Base-by-base conservation (phyloP, 2,888 invertebrate species). In the Trachelus tabidus region DNA sequence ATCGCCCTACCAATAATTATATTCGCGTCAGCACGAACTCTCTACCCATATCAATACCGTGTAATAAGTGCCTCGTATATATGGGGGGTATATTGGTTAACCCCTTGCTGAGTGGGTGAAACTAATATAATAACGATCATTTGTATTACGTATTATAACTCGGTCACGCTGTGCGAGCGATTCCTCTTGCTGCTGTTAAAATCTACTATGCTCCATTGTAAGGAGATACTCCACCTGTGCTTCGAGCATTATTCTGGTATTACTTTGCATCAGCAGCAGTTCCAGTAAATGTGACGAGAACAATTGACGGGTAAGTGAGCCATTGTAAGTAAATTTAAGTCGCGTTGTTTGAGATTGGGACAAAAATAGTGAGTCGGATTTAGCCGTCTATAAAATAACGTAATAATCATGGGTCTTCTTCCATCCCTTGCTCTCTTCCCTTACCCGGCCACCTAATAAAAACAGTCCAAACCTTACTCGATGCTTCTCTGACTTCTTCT, bases 61-160 rank as follows among this genome's bases (percentile, higher is more conserved):
- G 76, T 80, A 82, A 80, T 81, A 73, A 76, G 73, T 71, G 78
- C 40, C 69, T 76, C 75, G 76, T 75, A 78, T 56, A 56, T 80
- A 78, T 73, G 79, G 81, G 81, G 78, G 79, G 78, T 81, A 81
- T 82, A 79, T 82, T 80, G 79, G 73, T 81, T 81, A 82, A 77
- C 77, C 81, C 77, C 81, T 78, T 56, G 79, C 78, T 82, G 81
- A 30, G 81, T 79, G 78, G 75, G 76, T 80, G 74, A 77, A 81
- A 77, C 78, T 81, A 73, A 77, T 78, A 77, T 76, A 81, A 82
- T 78, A 81, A 81, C 78, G 76, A 81, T 81, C 81, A 82, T 81
- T 82, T 81, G 76, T 82, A 80, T 77, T 73, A 73, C 76, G 35
- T 73, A 68, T 76, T 34, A 40, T 68, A 75, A 71, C 71, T 71